phyloP scores from a whole-genome alignment of 1,140 invertebrate genomes.

The Venturia canescens region DNA sequence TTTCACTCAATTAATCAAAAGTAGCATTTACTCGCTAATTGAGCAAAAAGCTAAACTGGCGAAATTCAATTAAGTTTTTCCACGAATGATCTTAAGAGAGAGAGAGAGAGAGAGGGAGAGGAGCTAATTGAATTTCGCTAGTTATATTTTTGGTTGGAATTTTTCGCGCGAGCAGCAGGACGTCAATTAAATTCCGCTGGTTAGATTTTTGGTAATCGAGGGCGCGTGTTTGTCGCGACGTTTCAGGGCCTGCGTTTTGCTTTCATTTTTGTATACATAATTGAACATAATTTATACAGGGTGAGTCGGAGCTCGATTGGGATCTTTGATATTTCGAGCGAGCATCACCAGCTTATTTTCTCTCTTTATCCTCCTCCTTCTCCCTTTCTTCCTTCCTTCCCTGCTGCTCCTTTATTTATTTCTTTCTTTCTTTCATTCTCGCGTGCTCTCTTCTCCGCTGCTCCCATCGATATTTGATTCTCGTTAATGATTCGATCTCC shows the following conservation, averaged over 20 bases:
- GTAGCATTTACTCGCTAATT: too few species aligned
- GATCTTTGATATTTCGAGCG: conserved; percentile 52
- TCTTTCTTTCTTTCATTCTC: background rate
- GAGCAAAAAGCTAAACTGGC: too few species aligned
- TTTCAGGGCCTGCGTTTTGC: conserved; percentile 10
- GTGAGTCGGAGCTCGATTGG: conserved; percentile 37
- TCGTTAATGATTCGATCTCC: conserved; percentile 64
- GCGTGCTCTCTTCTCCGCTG: background rate
- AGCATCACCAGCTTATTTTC: conserved; percentile 34
- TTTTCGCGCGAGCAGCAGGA: too few species aligned
- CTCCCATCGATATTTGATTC: conserved; percentile 62
- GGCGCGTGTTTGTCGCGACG: background rate
- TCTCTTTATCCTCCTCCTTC: background rate
- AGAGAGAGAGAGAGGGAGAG: too few species aligned
- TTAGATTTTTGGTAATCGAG: too few species aligned
- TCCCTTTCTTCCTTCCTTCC: background rate
- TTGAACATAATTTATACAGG: conserved; percentile 52
- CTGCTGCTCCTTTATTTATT: background rate
- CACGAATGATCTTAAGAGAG: background rate
- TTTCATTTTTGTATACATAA: conserved; percentile 46
- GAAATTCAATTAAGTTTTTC: too few species aligned
- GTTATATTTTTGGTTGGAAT: conserved; percentile 20
- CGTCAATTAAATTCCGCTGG: too few species aligned
- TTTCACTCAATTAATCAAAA: too few species aligned
- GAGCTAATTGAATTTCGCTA: conserved; percentile 31